phyloP scores from a whole-genome alignment of 2,113 vertebrate genomes.

The Plectropomus leopardus region DNA sequence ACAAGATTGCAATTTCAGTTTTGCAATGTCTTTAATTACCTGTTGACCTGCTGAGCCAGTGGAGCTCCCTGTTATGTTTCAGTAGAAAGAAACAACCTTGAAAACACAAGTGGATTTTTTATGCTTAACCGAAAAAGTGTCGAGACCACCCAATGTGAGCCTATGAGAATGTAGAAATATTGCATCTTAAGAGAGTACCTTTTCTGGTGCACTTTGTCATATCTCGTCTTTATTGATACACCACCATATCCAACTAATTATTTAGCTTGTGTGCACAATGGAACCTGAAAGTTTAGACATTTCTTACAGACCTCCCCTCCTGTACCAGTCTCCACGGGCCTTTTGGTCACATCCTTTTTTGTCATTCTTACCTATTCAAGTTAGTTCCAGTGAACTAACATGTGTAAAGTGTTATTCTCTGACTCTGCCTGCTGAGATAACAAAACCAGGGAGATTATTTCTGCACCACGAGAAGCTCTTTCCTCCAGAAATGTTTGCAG shows the following conservation, averaged over 20 bases:
- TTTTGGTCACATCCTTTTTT: not conserved
- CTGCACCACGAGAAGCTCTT: constrained; percentile 16
- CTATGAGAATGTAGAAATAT: no score
- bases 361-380: not conserved
- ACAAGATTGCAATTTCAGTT: not conserved
- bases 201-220: no score
- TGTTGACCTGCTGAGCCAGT: not conserved
- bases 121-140: no score
- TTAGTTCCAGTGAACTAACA: not conserved
- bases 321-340: not conserved
- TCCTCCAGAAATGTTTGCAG: constrained; percentile 35
- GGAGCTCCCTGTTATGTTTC: not conserved
- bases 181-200: no score
- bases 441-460: constrained; percentile 28
- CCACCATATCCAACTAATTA: no score
- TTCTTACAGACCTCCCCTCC: not conserved
- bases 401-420: constrained; percentile 8
- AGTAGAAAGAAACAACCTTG: constrained; percentile 10
- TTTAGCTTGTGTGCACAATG: not conserved
- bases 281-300: not conserved
- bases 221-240: no score
- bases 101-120: not conserved
- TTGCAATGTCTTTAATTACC: constrained; percentile 18
- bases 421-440: constrained; percentile 16
- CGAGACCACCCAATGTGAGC: no score